These are phyloP conservation scores for Pasiphila rectangulata DNA, from an alignment of 2,888 invertebrate genomes.

Conservation along the genomic window DNA sequence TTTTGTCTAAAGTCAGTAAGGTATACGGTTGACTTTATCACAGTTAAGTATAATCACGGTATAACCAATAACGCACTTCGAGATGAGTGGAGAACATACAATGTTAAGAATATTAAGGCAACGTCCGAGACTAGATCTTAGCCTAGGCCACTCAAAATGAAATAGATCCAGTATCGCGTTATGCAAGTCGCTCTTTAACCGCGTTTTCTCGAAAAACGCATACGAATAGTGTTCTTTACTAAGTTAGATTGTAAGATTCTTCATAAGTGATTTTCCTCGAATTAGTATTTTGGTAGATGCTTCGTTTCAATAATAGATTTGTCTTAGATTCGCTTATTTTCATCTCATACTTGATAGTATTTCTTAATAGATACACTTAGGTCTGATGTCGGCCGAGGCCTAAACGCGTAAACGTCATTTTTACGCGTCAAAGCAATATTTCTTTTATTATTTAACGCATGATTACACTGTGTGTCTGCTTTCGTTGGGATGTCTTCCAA, in stretches of 20 bases:
- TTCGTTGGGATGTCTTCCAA: constrained; percentile 29
- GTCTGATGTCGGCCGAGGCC: neutral
- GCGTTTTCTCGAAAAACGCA: constrained; percentile 4
- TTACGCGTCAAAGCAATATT: neutral
- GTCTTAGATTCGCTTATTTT: constrained; percentile 35
- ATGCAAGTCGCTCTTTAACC: constrained; percentile 8
- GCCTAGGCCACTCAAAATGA: no score
- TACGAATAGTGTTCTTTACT: constrained; percentile 29
- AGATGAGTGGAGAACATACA: no score
- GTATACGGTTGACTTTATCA: no score
- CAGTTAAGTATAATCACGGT: no score
- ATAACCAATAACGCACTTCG: no score
- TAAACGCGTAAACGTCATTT: constrained; percentile 1
- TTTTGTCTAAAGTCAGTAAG: no score
- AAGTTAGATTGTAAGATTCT: constrained; percentile 39
- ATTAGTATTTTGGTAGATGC: constrained; percentile 38
- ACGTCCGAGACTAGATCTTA: no score
- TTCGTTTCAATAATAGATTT: constrained; percentile 33
- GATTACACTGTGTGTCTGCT: neutral
- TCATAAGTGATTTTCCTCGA: constrained; percentile 31
- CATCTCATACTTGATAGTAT: constrained; percentile 18
- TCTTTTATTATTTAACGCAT: neutral
- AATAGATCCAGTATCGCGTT: no score
- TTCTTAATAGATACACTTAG: constrained; percentile 12
- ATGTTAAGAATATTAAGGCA: no score